phyloP scores from a whole-genome alignment of 2,797 vertebrate species.

The Australoheros facetus region DNA sequence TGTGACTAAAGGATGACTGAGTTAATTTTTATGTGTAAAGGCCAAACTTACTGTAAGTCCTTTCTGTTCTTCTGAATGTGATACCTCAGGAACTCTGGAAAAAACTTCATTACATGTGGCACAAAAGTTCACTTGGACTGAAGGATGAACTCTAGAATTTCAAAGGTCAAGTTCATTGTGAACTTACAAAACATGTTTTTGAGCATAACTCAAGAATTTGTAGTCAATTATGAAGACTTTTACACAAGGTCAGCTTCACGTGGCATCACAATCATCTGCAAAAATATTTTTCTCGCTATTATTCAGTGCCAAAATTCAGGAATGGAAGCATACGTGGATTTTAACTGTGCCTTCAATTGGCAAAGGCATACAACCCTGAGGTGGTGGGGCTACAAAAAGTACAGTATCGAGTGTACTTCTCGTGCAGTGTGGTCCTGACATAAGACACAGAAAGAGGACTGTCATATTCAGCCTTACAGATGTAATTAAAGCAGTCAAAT shows the following conservation, averaged over 20 bases:
- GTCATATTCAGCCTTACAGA: neutral
- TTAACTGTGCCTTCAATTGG: neutral
- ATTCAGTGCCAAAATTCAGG: rapidly evolving
- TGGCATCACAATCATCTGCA: neutral
- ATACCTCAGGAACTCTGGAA: neutral
- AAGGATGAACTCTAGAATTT: neutral
- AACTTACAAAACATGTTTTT: neutral
- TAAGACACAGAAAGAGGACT: neutral
- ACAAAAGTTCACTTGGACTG: neutral
- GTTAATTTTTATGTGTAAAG: neutral
- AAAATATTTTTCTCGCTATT: neutral
- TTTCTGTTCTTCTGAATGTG: neutral
- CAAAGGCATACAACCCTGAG: neutral
- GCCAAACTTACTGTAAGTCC: neutral
- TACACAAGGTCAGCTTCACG: rapidly evolving
- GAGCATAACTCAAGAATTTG: neutral
- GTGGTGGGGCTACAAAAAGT: neutral
- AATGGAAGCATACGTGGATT: neutral
- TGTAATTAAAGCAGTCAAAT: neutral
- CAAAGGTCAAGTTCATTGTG: neutral
- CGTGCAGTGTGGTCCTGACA: no score
- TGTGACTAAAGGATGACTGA: neutral
- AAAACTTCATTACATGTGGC: neutral
- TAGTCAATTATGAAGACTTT: neutral
- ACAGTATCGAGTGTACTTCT: neutral